phyloP scores from a whole-genome alignment of 1,140 invertebrate species.

The Bombus vancouverensis region DNA sequence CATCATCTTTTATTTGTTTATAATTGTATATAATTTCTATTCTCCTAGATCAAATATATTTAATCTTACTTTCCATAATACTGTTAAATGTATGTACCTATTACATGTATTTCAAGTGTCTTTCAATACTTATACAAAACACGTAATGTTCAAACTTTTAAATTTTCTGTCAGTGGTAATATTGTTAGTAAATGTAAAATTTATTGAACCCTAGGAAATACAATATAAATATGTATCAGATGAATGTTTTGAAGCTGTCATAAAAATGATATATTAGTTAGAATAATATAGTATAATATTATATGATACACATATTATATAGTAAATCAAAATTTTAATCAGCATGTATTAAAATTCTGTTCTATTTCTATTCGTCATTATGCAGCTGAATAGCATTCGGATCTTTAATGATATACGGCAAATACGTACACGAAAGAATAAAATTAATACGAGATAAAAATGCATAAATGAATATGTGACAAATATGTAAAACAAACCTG shows the following conservation, averaged over 20 bases:
- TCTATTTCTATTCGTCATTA: background rate
- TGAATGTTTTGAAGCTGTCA: background rate
- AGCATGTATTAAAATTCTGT: background rate
- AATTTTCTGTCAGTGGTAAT: conserved; percentile 2
- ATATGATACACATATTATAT: background rate
- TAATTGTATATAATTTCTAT: background rate
- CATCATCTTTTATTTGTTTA: background rate
- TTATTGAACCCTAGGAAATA: background rate
- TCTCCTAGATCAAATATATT: background rate
- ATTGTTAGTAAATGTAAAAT: background rate
- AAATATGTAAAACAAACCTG: conserved; percentile 58
- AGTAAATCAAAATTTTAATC: background rate
- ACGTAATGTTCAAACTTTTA: background rate
- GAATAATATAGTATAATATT: background rate
- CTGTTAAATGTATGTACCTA: background rate
- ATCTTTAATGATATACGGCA: conserved; percentile 31
- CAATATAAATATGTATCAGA: conserved; percentile 1
- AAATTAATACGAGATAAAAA: conserved; percentile 19
- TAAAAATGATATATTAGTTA: background rate
- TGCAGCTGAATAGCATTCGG: conserved; percentile 1
- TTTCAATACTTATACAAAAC: background rate
- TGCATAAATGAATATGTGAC: background rate
- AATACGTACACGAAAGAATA: conserved; percentile 9
- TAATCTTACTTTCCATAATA: background rate
- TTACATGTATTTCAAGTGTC: background rate